A percentile compares a stretch with the other conserved stretches of the same genome.
These are phyloP conservation scores for Donacobius atricapilla DNA, from an alignment of 2,113 vertebrate species.

Conservation along the genomic window DNA sequence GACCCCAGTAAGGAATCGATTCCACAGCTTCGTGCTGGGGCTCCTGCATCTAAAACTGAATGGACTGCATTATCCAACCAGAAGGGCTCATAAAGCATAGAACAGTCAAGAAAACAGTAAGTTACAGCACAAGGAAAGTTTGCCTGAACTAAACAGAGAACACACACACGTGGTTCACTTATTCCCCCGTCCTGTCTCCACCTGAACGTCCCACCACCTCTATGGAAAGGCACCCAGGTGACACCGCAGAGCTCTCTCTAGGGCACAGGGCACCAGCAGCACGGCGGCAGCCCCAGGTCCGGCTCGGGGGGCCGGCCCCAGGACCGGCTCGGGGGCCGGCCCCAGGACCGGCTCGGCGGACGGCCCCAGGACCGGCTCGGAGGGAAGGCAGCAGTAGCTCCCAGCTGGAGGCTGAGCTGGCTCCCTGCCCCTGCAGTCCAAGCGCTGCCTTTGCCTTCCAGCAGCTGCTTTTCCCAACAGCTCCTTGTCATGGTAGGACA, in stretches of 20 bases:
- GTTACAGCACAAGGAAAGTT: neutral
- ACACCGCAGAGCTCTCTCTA: neutral
- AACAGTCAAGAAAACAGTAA: neutral
- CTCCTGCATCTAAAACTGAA: neutral
- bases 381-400: neutral
- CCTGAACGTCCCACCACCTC: neutral
- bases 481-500: no score
- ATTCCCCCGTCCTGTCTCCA: neutral
- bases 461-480: neutral
- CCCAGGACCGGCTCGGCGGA: no score
- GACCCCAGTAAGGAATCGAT: neutral
- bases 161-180: neutral
- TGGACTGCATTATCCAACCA: neutral
- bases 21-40: neutral
- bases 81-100: neutral
- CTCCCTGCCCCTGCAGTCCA: neutral
- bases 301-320: no score
- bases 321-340: no score
- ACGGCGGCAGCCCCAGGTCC: neutral
- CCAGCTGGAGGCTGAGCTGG: neutral
- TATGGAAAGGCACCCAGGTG: neutral
- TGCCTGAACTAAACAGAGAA: neutral
- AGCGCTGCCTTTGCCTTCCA: neutral
- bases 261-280: neutral
- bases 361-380: no score